phyloP scores from a whole-genome alignment of 2,888 invertebrate species.

The Cenopis cana region DNA sequence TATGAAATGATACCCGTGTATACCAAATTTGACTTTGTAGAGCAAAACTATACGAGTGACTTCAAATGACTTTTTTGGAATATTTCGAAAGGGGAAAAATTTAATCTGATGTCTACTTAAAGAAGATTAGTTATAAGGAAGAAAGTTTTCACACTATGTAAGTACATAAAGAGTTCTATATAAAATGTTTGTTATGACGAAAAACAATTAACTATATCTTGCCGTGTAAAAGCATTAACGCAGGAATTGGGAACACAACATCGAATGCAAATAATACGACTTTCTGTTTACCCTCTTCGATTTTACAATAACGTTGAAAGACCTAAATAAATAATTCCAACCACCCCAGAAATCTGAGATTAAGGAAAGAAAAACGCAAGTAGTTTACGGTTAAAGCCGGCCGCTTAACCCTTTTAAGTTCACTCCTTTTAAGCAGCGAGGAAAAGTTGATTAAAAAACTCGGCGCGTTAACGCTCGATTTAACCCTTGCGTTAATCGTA shows the following conservation, averaged over 20 bases:
- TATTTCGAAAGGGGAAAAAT: background rate
- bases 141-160: too few relatives aligned
- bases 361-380: constrained; percentile 68
- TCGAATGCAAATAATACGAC: constrained; percentile 2
- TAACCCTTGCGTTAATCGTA: constrained; percentile 80
- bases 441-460: constrained; percentile 77
- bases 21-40: background rate
- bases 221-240: background rate
- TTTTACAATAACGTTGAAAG: constrained; percentile 18
- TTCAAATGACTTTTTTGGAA: background rate
- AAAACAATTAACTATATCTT: too few relatives aligned
- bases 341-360: constrained; percentile 47
- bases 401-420: constrained; percentile 77
- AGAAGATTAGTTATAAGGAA: background rate
- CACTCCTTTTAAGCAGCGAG: constrained; percentile 69
- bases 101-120: background rate
- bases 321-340: constrained; percentile 38
- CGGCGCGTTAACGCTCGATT: constrained; percentile 77
- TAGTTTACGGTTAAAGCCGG: constrained; percentile 73
- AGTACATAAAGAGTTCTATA: too few relatives aligned
- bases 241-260: background rate
- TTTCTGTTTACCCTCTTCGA: constrained; percentile 22
- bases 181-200: too few relatives aligned
- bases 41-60: background rate
- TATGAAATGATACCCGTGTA: background rate